Base-by-base conservation (phyloP, 2,797 vertebrate genomes). In the Catostomus latipinnis region DNA sequence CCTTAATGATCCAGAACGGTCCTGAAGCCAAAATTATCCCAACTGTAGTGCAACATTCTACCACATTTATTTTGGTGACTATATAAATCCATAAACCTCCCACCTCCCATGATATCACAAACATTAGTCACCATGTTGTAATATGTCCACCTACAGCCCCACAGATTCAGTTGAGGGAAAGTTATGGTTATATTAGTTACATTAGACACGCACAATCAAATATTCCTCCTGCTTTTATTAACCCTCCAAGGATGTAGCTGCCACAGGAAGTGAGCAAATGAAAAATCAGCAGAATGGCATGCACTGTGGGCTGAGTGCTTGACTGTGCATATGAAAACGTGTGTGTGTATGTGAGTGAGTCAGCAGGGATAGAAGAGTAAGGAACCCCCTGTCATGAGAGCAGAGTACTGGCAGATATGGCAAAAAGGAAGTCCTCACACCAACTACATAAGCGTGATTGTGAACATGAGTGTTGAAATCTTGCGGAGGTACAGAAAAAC, bases 341-440 rank as follows among this genome's bases (percentile, higher is more conserved):
- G 70, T 66, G 6, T 49, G 62, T 56, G 43, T 46, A 18, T 50
- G 52, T 60, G 48, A 43, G 58, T 76, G 78, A 82, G 77, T 83
- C 78, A 83, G 78, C 62, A 71, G 62, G 75, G 76, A 81, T n/a
- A 68, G 83, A 83, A 82, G 83, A 87, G 79, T 78, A 81, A 83
- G 68, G 54, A 83, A 63, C 74, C 56, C 74, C 71, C 61, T 71
- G 70, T 78, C 81, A 72, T 56, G 69, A 79, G 48, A 81, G 73
- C 67, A 83, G 81, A 83, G 73, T 71, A 82, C 71, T 65, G 79
- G 34, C 34, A 34, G 34, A 83, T 83, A 78, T 80, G 78, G 81
- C 61, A 11, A 81, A 78, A 62, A 85, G 84, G 84, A 85, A 85
- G 81, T 85, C 22, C 6, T 22, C 48, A 56, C 61, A 60, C 53